Conservation (phyloP, 2,888 invertebrate genomes). For the Oscheius sp. region DNA sequence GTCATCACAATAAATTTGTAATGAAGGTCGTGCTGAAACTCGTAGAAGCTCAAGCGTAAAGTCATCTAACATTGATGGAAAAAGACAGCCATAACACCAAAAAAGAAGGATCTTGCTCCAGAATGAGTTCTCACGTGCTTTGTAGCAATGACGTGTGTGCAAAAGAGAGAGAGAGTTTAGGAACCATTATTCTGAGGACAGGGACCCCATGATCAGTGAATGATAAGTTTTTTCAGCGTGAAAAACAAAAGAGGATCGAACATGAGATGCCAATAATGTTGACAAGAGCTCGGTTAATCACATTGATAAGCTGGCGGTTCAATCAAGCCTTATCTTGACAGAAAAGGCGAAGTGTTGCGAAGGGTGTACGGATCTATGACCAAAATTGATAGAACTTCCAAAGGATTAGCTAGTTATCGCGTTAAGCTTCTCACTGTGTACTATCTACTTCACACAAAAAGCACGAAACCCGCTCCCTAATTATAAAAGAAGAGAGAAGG, state of each 20-base stretch:
- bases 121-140: neutral
- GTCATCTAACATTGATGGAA: slow-evolving; percentile 16
- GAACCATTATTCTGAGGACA: neutral
- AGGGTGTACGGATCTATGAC: neutral
- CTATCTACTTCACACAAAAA: neutral
- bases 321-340: slow-evolving; percentile 23
- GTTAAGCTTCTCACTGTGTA: neutral
- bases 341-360: neutral
- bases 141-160: too few species aligned
- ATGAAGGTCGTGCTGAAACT: slow-evolving; percentile 13
- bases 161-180: neutral
- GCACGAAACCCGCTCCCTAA: neutral
- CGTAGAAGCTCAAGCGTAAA: neutral
- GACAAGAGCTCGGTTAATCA: slow-evolving; percentile 8
- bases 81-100: neutral
- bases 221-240: neutral
- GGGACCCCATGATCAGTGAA: neutral
- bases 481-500: neutral
- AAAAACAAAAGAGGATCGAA: slow-evolving; percentile 6
- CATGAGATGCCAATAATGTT: neutral
- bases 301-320: slow-evolving; percentile 20
- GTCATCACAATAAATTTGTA: slow-evolving; percentile 23
- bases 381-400: neutral
- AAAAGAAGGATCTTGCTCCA: neutral
- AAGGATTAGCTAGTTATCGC: neutral